phyloP scores from a whole-genome alignment of 2,797 vertebrate genomes.

The Pseudomugil gertrudae region DNA sequence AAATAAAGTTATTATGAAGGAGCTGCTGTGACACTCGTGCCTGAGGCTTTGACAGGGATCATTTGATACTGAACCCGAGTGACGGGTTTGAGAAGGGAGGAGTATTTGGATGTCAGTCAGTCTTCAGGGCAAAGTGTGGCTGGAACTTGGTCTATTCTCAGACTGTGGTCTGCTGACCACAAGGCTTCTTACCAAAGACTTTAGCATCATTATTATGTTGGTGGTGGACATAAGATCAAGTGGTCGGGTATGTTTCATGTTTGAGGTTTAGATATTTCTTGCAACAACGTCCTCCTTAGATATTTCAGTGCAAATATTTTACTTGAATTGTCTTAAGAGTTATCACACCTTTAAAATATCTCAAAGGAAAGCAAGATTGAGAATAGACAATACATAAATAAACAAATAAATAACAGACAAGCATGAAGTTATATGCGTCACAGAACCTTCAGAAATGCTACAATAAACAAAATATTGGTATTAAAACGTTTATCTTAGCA shows the following conservation, averaged over 20 bases:
- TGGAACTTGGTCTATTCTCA: constrained; percentile 43
- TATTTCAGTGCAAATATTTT: too few relatives aligned
- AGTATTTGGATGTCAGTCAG: constrained; percentile 47
- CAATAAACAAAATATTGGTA: too few relatives aligned
- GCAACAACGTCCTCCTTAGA: too few relatives aligned
- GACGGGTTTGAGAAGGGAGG: constrained; percentile 69
- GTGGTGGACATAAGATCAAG: neutral
- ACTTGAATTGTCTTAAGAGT: too few relatives aligned
- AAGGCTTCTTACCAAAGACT: constrained; percentile 18
- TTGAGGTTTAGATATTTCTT: neutral
- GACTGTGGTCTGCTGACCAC: constrained; percentile 35
- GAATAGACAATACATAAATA: too few relatives aligned
- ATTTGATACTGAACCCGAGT: constrained; percentile 71
- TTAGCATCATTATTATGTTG: constrained; percentile 8
- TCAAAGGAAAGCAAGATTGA: too few relatives aligned
- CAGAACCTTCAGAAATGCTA: too few relatives aligned
- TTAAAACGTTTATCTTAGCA: too few relatives aligned
- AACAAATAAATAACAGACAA: too few relatives aligned
- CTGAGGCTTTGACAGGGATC: constrained; percentile 39
- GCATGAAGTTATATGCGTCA: too few relatives aligned
- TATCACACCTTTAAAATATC: too few relatives aligned
- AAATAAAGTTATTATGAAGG: constrained; percentile 61
- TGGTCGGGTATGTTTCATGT: neutral
- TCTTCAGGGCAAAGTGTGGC: constrained; percentile 43
- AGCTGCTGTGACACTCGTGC: constrained; percentile 46